These are phyloP conservation scores for Colius striatus DNA, from an alignment of 2,113 vertebrate genomes.

Conservation along the genomic window DNA sequence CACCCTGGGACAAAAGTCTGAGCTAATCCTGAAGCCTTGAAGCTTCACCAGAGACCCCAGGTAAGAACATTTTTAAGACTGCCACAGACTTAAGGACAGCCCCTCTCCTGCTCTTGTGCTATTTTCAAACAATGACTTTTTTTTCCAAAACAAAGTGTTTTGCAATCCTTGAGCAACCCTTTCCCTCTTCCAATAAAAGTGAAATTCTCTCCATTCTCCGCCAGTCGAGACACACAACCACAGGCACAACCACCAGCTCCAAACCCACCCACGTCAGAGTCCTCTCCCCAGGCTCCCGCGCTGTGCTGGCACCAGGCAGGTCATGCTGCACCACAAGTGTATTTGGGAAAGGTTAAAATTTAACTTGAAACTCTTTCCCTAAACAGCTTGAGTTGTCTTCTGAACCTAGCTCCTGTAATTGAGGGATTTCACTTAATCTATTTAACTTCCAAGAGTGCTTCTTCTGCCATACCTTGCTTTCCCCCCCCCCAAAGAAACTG, in stretches of 20 bases:
- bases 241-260: slow-evolving; percentile 31
- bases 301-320: neutral
- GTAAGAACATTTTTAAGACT: neutral
- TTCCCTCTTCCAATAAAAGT: slow-evolving; percentile 38
- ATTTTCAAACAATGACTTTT: slow-evolving; percentile 29
- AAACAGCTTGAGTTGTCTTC: neutral
- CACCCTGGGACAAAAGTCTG: neutral
- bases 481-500: neutral
- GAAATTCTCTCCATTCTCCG: slow-evolving; percentile 32
- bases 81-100: neutral
- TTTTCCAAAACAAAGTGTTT: slow-evolving; percentile 48
- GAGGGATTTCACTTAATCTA: neutral
- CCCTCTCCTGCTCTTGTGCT: neutral
- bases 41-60: neutral
- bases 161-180: slow-evolving; percentile 36
- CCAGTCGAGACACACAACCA: neutral
- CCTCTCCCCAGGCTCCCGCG: neutral
- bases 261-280: neutral
- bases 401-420: neutral
- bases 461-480: neutral
- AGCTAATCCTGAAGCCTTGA: neutral
- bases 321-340: neutral
- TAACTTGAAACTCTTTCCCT: neutral
- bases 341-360: neutral
- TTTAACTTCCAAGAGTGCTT: neutral